phyloP scores from a whole-genome alignment of 1,140 invertebrate genomes.

The Drosophila malerkotliana region DNA sequence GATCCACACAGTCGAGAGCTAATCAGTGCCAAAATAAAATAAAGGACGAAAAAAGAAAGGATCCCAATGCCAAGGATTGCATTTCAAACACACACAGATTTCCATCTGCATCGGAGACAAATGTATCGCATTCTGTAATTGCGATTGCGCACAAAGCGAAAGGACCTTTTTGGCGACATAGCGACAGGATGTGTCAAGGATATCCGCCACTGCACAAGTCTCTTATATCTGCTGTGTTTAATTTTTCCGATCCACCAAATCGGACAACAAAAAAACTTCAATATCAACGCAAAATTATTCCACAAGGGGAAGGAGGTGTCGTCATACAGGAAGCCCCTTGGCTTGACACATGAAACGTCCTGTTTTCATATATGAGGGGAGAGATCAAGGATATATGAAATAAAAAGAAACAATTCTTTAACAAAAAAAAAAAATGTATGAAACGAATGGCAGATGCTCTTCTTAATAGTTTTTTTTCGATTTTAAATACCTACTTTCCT shows the following conservation, averaged over 20 bases:
- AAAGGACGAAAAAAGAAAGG: constrained; percentile 9
- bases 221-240: constrained; percentile 42
- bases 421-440: not conserved
- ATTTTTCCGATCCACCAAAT: constrained; percentile 69
- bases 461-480: too few relatives aligned
- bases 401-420: not conserved
- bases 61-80: constrained; percentile 32
- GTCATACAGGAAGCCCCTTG: constrained; percentile 57
- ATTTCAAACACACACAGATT: constrained; percentile 9
- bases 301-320: constrained; percentile 36
- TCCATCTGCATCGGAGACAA: constrained; percentile 26
- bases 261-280: constrained; percentile 9
- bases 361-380: constrained; percentile 30
- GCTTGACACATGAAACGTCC: constrained; percentile 74
- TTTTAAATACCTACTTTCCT: not conserved
- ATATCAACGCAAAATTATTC: not conserved
- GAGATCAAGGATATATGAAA: not conserved
- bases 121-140: constrained; percentile 49
- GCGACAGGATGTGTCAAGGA: constrained; percentile 76
- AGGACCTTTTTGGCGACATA: not conserved
- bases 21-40: constrained; percentile 50
- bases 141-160: constrained; percentile 52
- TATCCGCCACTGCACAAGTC: constrained; percentile 66
- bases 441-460: constrained; percentile 36
- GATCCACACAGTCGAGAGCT: constrained; percentile 33